Evolutionary conservation across 2,888 invertebrate species (phyloP).

Genomic region (Asteroscopus sphinx): DNA sequence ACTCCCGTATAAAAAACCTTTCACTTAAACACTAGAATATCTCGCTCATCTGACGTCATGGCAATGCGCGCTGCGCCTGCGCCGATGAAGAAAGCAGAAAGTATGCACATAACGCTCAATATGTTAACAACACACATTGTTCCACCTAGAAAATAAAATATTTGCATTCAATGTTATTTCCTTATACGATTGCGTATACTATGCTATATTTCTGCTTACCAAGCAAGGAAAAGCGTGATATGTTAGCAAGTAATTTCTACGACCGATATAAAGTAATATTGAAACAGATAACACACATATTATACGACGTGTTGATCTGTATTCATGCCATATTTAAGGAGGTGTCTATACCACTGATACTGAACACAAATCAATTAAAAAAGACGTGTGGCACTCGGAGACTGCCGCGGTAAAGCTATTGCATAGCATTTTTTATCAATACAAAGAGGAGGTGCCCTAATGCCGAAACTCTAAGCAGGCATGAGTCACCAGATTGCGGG

Average conservation of each 20-base stretch:
- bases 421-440: too few relatives aligned
- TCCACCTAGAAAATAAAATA: slow-evolving; percentile 17
- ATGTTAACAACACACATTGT: slow-evolving; percentile 49
- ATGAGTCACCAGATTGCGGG: too few relatives aligned
- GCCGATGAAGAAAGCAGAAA: slow-evolving; percentile 58
- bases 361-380: too few relatives aligned
- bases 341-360: too few relatives aligned
- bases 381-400: too few relatives aligned
- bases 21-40: slow-evolving; percentile 41
- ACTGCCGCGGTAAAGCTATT: too few relatives aligned
- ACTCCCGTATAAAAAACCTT: slow-evolving; percentile 35
- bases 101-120: slow-evolving; percentile 43
- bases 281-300: too few relatives aligned
- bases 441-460: too few relatives aligned
- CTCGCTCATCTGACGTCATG: slow-evolving; percentile 47
- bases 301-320: too few relatives aligned
- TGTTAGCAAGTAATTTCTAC: background rate
- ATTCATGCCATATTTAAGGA: too few relatives aligned
- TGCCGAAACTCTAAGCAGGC: too few relatives aligned
- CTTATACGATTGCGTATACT: slow-evolving; percentile 18
- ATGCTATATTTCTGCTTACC: slow-evolving; percentile 26
- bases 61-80: slow-evolving; percentile 21
- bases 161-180: slow-evolving; percentile 47
- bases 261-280: background rate
- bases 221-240: slow-evolving; percentile 18